Percentiles rank a stretch among this genome's conserved stretches.
phyloP scores from a whole-genome alignment of 2,888 invertebrate genomes.

The Ochlodes sylvanus region DNA sequence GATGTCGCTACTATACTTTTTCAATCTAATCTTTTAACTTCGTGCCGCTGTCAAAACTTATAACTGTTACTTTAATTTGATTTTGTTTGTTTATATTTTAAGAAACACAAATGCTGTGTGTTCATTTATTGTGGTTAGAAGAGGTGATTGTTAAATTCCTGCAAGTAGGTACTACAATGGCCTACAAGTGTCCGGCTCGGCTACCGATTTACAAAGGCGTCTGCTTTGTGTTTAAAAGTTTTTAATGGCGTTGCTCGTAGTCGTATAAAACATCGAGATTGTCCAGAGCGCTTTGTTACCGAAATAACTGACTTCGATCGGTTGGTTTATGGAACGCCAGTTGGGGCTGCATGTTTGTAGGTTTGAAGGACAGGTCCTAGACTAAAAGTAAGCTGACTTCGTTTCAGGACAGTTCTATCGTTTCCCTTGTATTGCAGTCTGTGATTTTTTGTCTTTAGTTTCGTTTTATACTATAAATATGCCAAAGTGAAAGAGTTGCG shows the following conservation, averaged over 20 bases:
- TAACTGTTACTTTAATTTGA: no score
- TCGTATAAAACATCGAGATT: constrained; percentile 53
- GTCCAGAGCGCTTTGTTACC: constrained; percentile 54
- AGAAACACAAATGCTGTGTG: no score
- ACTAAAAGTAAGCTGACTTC: no score
- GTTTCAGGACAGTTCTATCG: neutral
- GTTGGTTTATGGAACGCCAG: constrained; percentile 30
- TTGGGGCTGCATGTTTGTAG: constrained; percentile 6
- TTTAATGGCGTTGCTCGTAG: constrained; percentile 44
- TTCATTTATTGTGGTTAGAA: neutral
- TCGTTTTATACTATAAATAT: no score
- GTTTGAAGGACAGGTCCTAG: neutral
- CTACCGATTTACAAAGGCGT: constrained; percentile 41
- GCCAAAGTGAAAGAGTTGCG: no score
- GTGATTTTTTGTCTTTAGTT: no score
- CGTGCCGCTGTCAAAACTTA: no score
- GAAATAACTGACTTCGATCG: constrained; percentile 46
- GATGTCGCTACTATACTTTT: no score
- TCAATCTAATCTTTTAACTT: no score
- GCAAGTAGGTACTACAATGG: constrained; percentile 24
- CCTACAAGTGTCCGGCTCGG: constrained; percentile 11
- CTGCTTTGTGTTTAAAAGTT: constrained; percentile 47
- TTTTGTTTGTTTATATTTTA: no score
- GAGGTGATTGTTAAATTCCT: neutral
- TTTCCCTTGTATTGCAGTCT: neutral